These are phyloP conservation scores for Hoplodrina ambigua DNA, from an alignment of 2,888 invertebrate species.

Conservation along the genomic window DNA sequence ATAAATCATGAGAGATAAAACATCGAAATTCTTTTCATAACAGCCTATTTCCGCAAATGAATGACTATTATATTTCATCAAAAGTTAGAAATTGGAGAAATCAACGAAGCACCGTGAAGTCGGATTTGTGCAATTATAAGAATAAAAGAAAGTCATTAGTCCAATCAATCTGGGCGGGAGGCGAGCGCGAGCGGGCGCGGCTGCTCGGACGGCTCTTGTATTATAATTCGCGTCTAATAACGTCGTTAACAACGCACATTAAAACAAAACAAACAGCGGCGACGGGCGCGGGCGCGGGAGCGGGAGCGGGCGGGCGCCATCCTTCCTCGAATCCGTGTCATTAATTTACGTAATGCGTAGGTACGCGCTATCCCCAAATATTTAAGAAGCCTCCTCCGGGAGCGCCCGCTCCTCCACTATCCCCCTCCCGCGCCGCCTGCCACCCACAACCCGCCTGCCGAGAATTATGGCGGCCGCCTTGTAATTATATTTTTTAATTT, in stretches of 20 bases:
- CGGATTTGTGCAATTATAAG: constrained; percentile 85
- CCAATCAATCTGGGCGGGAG: constrained; percentile 80
- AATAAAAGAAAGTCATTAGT: constrained; percentile 87
- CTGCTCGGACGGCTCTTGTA: constrained; percentile 68
- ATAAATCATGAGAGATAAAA: constrained; percentile 65
- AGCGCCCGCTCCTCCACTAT: constrained; percentile 89
- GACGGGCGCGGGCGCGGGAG: constrained; percentile 62
- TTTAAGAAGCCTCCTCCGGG: constrained; percentile 91
- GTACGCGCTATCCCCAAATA: constrained; percentile 91
- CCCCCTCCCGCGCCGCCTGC: constrained; percentile 76
- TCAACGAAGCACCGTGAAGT: constrained; percentile 78
- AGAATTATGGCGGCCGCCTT: constrained; percentile 92
- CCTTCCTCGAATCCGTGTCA: constrained; percentile 91
- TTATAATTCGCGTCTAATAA: constrained; percentile 89
- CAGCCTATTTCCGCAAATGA: constrained; percentile 73
- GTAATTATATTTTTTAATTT: constrained; percentile 94
- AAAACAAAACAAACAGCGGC: constrained; percentile 90
- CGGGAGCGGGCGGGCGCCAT: constrained; percentile 84
- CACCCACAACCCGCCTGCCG: constrained; percentile 85
- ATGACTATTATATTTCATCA: constrained; percentile 78
- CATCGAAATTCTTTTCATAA: constrained; percentile 65
- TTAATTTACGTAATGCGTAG: constrained; percentile 91
- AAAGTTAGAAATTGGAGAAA: constrained; percentile 73
- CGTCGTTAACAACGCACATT: constrained; percentile 90
- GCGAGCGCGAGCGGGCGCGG: constrained; percentile 56